phyloP scores from a whole-genome alignment of 1,140 invertebrate genomes.

The Harpegnathos saltator region DNA sequence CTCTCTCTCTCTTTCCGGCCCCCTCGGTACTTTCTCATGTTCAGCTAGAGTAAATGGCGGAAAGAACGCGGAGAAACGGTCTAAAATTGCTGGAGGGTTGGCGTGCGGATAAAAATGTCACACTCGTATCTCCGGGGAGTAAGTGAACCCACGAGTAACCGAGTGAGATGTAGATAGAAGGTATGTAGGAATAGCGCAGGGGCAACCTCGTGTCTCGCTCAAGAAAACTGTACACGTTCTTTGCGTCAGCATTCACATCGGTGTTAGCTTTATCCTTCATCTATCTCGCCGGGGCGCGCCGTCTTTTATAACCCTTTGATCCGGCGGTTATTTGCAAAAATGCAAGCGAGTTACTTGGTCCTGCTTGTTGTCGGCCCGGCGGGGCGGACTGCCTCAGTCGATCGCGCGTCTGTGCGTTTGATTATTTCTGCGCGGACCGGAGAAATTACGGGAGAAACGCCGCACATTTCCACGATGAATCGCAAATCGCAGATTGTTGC shows the following conservation, averaged over 20 bases:
- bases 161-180: slow-evolving; percentile 68
- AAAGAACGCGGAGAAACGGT: slow-evolving; percentile 59
- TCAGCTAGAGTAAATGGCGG: slow-evolving; percentile 71
- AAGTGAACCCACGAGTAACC: slow-evolving; percentile 67
- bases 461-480: background rate
- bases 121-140: slow-evolving; percentile 73
- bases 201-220: slow-evolving; percentile 45
- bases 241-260: slow-evolving; percentile 50
- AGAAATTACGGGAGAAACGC: background rate
- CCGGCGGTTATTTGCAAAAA: slow-evolving; percentile 42
- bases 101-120: slow-evolving; percentile 75
- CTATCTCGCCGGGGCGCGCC: slow-evolving; percentile 61
- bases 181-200: slow-evolving; percentile 59
- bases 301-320: slow-evolving; percentile 41
- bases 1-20: background rate
- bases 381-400: background rate
- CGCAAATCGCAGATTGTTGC: background rate
- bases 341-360: slow-evolving; percentile 30
- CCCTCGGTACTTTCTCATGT: slow-evolving; percentile 66
- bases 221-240: slow-evolving; percentile 68
- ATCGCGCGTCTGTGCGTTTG: background rate
- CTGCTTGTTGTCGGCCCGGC: slow-evolving; percentile 1
- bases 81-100: slow-evolving; percentile 66
- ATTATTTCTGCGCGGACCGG: slow-evolving; percentile 14
- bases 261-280: slow-evolving; percentile 69